Evolutionary conservation across 2,888 invertebrate genomes (phyloP).

Genomic region (Meta bourneti): DNA sequence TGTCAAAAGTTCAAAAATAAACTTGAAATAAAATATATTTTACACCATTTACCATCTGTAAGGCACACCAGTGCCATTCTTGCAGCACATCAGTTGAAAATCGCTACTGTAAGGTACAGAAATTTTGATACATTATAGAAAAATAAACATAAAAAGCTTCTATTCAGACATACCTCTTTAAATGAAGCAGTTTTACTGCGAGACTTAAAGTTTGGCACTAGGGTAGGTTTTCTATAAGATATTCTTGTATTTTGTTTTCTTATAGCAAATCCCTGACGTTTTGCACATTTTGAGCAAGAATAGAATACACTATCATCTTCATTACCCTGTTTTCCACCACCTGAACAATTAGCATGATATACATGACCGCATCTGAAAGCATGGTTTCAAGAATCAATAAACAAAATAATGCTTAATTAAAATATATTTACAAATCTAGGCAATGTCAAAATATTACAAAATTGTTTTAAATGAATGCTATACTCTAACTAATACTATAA

Average conservation of each 20-base stretch:
- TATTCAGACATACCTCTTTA: slow-evolving; percentile 26
- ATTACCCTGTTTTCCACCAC: slow-evolving; percentile 14
- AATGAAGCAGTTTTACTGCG: slow-evolving; percentile 16
- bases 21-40: no score
- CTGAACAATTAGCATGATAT: slow-evolving; percentile 73
- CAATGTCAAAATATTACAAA: background rate
- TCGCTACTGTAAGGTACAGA: no score
- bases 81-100: no score
- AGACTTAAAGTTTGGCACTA: slow-evolving; percentile 15
- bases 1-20: no score
- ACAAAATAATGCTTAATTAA: background rate
- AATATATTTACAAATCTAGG: background rate
- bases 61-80: no score
- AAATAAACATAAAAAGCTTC: no score
- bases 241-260: slow-evolving; percentile 39
- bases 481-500: no score
- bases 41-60: no score
- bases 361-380: slow-evolving; percentile 73
- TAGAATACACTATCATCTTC: slow-evolving; percentile 30
- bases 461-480: background rate
- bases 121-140: no score
- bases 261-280: slow-evolving; percentile 29
- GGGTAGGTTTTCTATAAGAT: slow-evolving; percentile 1
- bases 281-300: slow-evolving; percentile 54
- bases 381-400: background rate